Evolutionary conservation across 2,888 invertebrate species (phyloP).

Genomic region (Agonopterix alstromeriana): DNA sequence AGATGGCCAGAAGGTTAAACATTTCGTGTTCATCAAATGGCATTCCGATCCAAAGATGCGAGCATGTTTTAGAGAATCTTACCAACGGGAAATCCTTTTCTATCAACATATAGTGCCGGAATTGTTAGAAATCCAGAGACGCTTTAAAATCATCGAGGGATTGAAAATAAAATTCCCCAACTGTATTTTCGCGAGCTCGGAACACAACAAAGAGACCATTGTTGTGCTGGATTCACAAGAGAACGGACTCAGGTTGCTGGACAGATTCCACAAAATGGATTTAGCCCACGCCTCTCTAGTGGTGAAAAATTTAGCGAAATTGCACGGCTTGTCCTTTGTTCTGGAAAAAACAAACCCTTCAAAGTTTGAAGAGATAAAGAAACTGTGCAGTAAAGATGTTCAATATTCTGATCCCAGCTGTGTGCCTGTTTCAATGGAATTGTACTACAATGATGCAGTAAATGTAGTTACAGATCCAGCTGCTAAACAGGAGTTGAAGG

Average conservation of each 20-base stretch:
- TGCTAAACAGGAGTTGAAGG: slow-evolving; percentile 30
- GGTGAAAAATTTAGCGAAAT: slow-evolving; percentile 50
- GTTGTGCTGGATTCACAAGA: slow-evolving; percentile 21
- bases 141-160: slow-evolving; percentile 42
- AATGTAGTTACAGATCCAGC: slow-evolving; percentile 32
- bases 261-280: slow-evolving; percentile 36
- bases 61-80: slow-evolving; percentile 35
- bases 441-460: slow-evolving; percentile 44
- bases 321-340: slow-evolving; percentile 49
- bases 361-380: slow-evolving; percentile 33
- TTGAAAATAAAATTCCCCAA: slow-evolving; percentile 52
- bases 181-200: slow-evolving; percentile 35
- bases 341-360: slow-evolving; percentile 31
- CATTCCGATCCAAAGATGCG: slow-evolving; percentile 36
- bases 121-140: slow-evolving; percentile 38
- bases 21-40: slow-evolving; percentile 39
- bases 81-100: slow-evolving; percentile 40
- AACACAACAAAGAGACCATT: slow-evolving; percentile 41
- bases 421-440: slow-evolving; percentile 34
- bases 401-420: slow-evolving; percentile 40
- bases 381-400: slow-evolving; percentile 33
- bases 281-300: slow-evolving; percentile 36
- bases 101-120: slow-evolving; percentile 32
- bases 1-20: slow-evolving; percentile 37
- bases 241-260: slow-evolving; percentile 23